Conservation (phyloP, 2,888 invertebrate genomes). For the Drosophila rubida region DNA sequence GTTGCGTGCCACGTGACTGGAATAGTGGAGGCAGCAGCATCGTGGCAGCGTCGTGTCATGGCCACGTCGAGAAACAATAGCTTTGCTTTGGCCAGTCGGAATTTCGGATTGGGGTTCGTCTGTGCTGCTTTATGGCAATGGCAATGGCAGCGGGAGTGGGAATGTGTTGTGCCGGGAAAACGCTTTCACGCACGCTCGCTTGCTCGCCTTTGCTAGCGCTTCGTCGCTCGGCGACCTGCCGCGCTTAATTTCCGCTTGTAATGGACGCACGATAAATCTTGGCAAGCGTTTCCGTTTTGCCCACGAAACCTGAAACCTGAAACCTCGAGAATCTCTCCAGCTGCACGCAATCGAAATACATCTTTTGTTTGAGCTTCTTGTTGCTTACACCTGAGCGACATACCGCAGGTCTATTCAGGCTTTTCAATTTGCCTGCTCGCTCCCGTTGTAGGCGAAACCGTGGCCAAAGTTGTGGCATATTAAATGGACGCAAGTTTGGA, state of each 20-base stretch:
- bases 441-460: constrained; percentile 2
- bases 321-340: constrained; percentile 34
- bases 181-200: constrained; percentile 77
- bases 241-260: constrained; percentile 82
- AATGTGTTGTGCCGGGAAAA: constrained; percentile 62
- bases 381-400: constrained; percentile 43
- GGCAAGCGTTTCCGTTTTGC: constrained; percentile 67
- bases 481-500: neutral
- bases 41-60: neutral
- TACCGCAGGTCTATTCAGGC: neutral
- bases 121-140: constrained; percentile 45
- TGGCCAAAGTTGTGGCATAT: constrained; percentile 17
- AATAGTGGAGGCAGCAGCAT: constrained; percentile 38
- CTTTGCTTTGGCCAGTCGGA: constrained; percentile 61
- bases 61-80: constrained; percentile 65
- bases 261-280: constrained; percentile 82
- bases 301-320: constrained; percentile 26
- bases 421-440: constrained; percentile 46
- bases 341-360: constrained; percentile 65
- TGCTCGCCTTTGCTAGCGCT: constrained; percentile 25
- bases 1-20: constrained; percentile 80
- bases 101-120: constrained; percentile 27
- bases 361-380: constrained; percentile 50
- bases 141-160: neutral
- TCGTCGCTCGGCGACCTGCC: constrained; percentile 66